Percentiles rank a stretch among this genome's conserved stretches.
phyloP scores from a whole-genome alignment of 2,888 invertebrate species.

The Heliconius hortense region DNA sequence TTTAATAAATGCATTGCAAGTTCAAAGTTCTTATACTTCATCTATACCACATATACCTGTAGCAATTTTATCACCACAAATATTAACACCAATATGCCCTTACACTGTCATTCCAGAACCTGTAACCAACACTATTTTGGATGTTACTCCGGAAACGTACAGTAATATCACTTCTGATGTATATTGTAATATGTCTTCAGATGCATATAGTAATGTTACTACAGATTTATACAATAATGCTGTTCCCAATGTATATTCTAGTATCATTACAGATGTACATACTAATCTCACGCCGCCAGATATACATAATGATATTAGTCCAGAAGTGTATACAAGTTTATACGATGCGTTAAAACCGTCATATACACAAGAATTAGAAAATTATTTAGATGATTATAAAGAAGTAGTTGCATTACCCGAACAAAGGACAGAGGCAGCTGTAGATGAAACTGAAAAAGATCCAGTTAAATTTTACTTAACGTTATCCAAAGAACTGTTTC shows the following conservation, averaged over 20 bases:
- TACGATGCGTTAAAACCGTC: conserved; percentile 28
- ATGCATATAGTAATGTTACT: conserved; percentile 11
- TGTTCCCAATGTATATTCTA: conserved; percentile 18
- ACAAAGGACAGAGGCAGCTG: conserved; percentile 7
- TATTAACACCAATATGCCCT: conserved; percentile 45
- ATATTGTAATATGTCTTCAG: not conserved
- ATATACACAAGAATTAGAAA: conserved; percentile 26
- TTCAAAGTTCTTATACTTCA: conserved; percentile 39
- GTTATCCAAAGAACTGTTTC: conserved; percentile 61
- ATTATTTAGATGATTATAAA: conserved; percentile 24
- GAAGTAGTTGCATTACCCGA: conserved; percentile 25
- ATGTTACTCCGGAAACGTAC: conserved; percentile 23
- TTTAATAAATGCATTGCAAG: conserved; percentile 40
- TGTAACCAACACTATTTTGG: conserved; percentile 30
- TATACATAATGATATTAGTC: conserved; percentile 16
- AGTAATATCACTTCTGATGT: not conserved
- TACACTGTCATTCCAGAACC: conserved; percentile 40
- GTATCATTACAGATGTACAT: not conserved
- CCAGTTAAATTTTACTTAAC: conserved; percentile 34
- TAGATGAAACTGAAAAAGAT: conserved; percentile 24
- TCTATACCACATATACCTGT: conserved; percentile 44
- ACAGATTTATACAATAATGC: conserved; percentile 10
- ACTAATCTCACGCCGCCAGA: not conserved
- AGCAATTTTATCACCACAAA: conserved; percentile 40
- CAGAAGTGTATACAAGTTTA: conserved; percentile 25